Percentiles rank a stretch among this genome's conserved stretches.
Evolutionary conservation across 2,113 vertebrate species (phyloP).

Genomic region (Picathartes gymnocephalus): DNA sequence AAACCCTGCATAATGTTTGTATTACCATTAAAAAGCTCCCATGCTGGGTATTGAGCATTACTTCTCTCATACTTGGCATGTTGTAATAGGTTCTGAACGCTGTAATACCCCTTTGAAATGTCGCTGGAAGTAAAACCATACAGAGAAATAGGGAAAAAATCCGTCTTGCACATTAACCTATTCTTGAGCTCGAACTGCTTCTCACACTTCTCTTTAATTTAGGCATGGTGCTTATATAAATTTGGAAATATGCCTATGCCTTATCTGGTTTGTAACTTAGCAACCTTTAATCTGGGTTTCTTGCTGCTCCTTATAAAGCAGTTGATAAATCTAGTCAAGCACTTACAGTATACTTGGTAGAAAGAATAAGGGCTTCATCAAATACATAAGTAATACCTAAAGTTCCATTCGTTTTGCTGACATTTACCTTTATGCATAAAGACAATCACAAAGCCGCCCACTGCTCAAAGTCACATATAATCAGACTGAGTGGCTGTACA

Average conservation of each 20-base stretch:
- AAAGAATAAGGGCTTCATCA: not conserved
- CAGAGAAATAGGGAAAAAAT: slow-evolving; percentile 31
- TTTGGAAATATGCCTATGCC: slow-evolving; percentile 48
- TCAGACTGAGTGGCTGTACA: slow-evolving; percentile 32
- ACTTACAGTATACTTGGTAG: not conserved
- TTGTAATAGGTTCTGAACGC: slow-evolving; percentile 37
- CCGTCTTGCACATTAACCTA: slow-evolving; percentile 20
- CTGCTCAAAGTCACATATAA: slow-evolving; percentile 54
- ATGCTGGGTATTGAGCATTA: slow-evolving; percentile 53
- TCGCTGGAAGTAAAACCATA: slow-evolving; percentile 22
- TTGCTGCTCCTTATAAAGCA: slow-evolving; percentile 20
- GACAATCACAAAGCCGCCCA: slow-evolving; percentile 36
- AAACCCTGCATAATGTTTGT: slow-evolving; percentile 37
- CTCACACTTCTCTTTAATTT: slow-evolving; percentile 41
- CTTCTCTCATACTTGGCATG: slow-evolving; percentile 12
- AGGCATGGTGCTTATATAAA: slow-evolving; percentile 46
- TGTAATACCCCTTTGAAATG: slow-evolving; percentile 51
- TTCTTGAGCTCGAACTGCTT: not conserved
- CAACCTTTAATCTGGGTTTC: slow-evolving; percentile 65
- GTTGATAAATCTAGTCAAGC: slow-evolving; percentile 38
- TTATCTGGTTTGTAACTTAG: slow-evolving; percentile 68
- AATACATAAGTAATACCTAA: slow-evolving; percentile 19
- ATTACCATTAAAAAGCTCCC: slow-evolving; percentile 60
- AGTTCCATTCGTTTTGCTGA: slow-evolving; percentile 11
- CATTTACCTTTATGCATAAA: slow-evolving; percentile 22